A percentile compares a stretch with the other conserved stretches of the same genome.
Evolutionary conservation across 2,113 vertebrate species (phyloP).

Genomic region (Leptobrachium leishanense): DNA sequence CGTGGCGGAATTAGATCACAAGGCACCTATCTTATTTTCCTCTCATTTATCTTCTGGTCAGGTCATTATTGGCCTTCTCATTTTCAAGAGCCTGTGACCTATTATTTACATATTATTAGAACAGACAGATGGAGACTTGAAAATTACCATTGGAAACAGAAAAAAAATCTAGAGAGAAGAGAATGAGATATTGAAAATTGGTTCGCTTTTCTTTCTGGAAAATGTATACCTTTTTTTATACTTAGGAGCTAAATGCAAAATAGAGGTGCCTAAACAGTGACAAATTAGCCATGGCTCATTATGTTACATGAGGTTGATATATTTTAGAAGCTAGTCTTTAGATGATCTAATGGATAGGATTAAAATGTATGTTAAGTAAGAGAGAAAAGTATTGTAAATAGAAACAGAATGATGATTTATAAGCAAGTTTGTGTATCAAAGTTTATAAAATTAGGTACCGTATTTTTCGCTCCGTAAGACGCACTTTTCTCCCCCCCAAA

Average conservation of each 20-base stretch:
- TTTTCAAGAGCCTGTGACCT: slow-evolving; percentile 68
- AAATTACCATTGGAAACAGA: slow-evolving; percentile 73
- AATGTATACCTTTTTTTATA: slow-evolving; percentile 2
- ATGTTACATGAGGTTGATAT: too few species aligned
- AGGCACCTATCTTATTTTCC: slow-evolving; percentile 63
- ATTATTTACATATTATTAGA: slow-evolving; percentile 67
- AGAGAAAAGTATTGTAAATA: too few species aligned
- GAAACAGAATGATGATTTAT: too few species aligned
- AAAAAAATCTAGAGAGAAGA: slow-evolving; percentile 25
- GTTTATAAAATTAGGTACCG: too few species aligned
- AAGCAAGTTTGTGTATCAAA: too few species aligned
- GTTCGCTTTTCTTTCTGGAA: slow-evolving; percentile 5
- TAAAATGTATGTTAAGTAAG: too few species aligned
- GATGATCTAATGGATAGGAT: too few species aligned
- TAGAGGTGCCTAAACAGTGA: neutral
- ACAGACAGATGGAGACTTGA: slow-evolving; percentile 62
- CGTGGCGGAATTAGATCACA: slow-evolving; percentile 69
- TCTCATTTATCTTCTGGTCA: slow-evolving; percentile 75
- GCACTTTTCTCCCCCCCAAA: too few species aligned
- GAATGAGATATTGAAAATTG: slow-evolving; percentile 41
- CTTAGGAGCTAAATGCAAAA: neutral
- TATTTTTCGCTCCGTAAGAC: too few species aligned
- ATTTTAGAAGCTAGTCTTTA: too few species aligned
- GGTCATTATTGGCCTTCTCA: slow-evolving; percentile 67
- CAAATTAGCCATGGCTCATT: too few species aligned